Evolutionary conservation across 1,140 invertebrate species (phyloP), one percentile per base, ranked within the genome.

Genomic region (Zophobas morio): DNA sequence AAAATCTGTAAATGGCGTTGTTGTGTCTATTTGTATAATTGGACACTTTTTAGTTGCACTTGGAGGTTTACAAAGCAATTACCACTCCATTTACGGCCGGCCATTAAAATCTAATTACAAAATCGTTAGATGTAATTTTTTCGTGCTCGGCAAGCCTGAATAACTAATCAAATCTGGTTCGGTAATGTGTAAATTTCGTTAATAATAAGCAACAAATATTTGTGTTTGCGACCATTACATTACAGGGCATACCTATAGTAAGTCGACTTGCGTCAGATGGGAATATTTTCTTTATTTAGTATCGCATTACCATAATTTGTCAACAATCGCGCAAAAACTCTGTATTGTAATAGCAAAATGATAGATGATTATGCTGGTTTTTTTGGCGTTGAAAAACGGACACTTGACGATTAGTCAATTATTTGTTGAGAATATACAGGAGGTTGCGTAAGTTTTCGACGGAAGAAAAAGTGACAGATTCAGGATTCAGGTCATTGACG

Each of bases 241-340:
- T 37, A 36, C 36, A 37, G 39, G 8, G 36, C 57, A 63, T 63
- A 37, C 39, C 8, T 63, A n/a, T 63, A 39, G 2, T 51, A 51
- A 51, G 40, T 46, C 20, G 4, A 66, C 37, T 66, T 66, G 60
- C 60, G 60, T 66, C 60, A 66, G 37, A 5, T 32, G 37, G 20
- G 37, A 66, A 42, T 66, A 66, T 66, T 66, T 66, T 66, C 39
- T 46, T 46, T 40, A 1, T 39, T 66, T 2, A 8, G 1, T 32
- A 39, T 32, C 20, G 60, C 46, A 66, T 42, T 66, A 66, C 35
- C 60, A 66, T 66, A 66, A 42, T 66, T 66, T 66, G 60, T 66
- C 39, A 66, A 66, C 60, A 66, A 40, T 66, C 35, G 3, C 20
- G 20, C 60, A 66, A 66, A 66, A 66, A 66, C n/a, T n/a, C n/a